Evolutionary conservation across 2,797 vertebrate species (phyloP).

Genomic region (Mus minutoides): DNA sequence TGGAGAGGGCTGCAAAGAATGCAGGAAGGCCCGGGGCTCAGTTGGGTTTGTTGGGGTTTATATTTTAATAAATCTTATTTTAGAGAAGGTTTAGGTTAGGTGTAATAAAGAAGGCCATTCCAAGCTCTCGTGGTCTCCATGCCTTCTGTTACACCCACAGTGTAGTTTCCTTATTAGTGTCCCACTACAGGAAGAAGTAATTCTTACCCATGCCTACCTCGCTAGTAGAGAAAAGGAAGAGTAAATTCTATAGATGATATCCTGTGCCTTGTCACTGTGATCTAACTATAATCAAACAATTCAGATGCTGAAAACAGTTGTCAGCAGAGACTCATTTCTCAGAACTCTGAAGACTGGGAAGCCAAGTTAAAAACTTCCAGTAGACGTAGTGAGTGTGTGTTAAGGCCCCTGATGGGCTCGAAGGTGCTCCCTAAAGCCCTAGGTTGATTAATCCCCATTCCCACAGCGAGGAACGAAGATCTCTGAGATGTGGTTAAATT

Average conservation of each 20-base stretch:
- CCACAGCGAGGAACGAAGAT: too few relatives aligned
- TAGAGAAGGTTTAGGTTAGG: background rate
- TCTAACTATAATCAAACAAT: background rate
- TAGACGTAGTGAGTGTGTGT: accelerated
- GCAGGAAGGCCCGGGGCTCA: background rate
- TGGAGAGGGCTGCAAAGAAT: slow-evolving; percentile 3
- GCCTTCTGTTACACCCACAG: accelerated
- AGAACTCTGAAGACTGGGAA: too few relatives aligned
- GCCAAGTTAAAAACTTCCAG: too few relatives aligned
- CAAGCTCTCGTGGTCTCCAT: too few relatives aligned
- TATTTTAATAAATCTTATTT: background rate
- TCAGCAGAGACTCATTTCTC: background rate
- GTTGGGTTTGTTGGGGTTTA: accelerated
- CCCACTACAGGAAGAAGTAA: accelerated
- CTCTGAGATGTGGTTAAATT: background rate
- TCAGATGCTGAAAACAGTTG: accelerated
- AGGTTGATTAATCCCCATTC: accelerated
- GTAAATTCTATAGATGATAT: accelerated
- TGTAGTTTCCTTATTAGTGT: accelerated
- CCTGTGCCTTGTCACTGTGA: accelerated
- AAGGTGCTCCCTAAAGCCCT: too few relatives aligned
- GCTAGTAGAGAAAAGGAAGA: too few relatives aligned
- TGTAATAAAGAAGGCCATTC: accelerated
- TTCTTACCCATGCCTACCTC: background rate
- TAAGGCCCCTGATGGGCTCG: background rate